Percentiles rank a stretch among this genome's conserved stretches.
Conservation (phyloP, 1,140 invertebrate genomes). For the Drosophila tristis region DNA sequence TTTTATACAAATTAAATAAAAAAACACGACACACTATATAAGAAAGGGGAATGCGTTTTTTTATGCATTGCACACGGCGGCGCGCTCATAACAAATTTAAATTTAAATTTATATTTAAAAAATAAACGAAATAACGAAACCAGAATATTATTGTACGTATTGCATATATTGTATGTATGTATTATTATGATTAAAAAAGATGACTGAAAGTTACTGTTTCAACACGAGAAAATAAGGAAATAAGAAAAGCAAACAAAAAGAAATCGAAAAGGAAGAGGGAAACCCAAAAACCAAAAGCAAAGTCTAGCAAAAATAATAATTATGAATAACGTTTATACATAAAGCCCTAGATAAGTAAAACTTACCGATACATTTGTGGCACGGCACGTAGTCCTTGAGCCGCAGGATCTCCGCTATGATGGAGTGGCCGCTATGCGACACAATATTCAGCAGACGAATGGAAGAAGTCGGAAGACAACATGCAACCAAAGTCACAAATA, state of each 20-base stretch:
- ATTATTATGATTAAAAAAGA: constrained; percentile 81
- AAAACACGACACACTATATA: constrained; percentile 80
- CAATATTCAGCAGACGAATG: no score
- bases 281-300: constrained; percentile 42
- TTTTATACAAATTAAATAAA: constrained; percentile 68
- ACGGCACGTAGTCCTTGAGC: no score
- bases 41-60: constrained; percentile 65
- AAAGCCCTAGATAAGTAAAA: constrained; percentile 56
- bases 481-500: constrained; percentile 61
- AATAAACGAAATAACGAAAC: constrained; percentile 34
- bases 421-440: no score
- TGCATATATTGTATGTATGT: constrained; percentile 66
- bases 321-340: constrained; percentile 59
- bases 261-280: background rate
- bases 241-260: constrained; percentile 7
- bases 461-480: constrained; percentile 1
- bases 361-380: background rate
- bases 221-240: constrained; percentile 51
- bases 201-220: constrained; percentile 82
- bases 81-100: constrained; percentile 68
- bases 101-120: no score
- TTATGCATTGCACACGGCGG: constrained; percentile 72
- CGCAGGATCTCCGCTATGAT: no score
- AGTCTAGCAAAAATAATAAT: constrained; percentile 68
- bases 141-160: constrained; percentile 69